These are phyloP conservation scores for Capitella teleta DNA, from an alignment of 1,140 invertebrate species.

Conservation along the genomic window DNA sequence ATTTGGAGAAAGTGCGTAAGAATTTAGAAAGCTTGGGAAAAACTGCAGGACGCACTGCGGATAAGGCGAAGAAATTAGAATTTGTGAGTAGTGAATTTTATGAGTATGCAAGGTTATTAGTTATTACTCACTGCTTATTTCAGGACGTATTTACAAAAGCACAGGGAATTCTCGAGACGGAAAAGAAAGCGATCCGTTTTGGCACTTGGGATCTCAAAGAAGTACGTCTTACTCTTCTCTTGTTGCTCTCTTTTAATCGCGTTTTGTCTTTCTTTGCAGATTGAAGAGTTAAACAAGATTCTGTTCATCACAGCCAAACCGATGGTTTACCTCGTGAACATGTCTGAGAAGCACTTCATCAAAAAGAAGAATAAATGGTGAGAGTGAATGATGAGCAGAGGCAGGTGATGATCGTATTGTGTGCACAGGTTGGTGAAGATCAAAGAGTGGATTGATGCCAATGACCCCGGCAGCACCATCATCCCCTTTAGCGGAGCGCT, in stretches of 20 bases:
- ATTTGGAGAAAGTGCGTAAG: constrained; percentile 65
- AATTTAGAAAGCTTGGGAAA: constrained; percentile 79
- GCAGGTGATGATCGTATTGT: background rate
- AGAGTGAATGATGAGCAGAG: constrained; percentile 1
- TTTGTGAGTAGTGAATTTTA: constrained; percentile 57
- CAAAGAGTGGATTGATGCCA: constrained; percentile 97
- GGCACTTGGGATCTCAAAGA: constrained; percentile 86
- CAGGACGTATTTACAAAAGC: constrained; percentile 79
- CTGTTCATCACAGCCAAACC: constrained; percentile 97
- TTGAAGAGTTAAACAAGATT: constrained; percentile 93
- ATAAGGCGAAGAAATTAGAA: constrained; percentile 93
- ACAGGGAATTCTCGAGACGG: constrained; percentile 69
- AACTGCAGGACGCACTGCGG: constrained; percentile 72
- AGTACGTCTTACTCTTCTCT: constrained; percentile 44
- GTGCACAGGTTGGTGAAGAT: constrained; percentile 80
- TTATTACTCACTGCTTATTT: constrained; percentile 20
- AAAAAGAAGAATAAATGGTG: constrained; percentile 98
- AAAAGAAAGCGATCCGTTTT: constrained; percentile 87
- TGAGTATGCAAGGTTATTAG: background rate
- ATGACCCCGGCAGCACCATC: constrained; percentile 81
- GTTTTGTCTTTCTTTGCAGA: constrained; percentile 48
- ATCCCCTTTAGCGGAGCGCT: constrained; percentile 92
- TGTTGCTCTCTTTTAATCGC: background rate
- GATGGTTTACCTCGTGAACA: constrained; percentile 91
- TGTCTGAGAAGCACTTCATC: constrained; percentile 97